Base-by-base conservation (phyloP, 2,888 invertebrate species). In the Hoplodrina blanda region DNA sequence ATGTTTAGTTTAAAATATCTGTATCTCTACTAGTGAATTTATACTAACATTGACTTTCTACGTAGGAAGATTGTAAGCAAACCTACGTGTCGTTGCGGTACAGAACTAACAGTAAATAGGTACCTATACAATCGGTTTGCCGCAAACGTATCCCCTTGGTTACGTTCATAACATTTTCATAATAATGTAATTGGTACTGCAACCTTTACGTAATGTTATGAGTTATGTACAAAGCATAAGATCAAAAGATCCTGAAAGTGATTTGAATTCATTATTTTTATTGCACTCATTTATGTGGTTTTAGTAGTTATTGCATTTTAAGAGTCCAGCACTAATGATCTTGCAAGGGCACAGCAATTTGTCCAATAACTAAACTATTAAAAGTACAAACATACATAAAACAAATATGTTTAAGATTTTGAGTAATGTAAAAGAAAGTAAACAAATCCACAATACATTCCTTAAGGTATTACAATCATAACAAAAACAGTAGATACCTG, bases 141-240 rank as follows among this genome's bases (percentile, higher is more conserved):
- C 59, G 1, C 53, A 63, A 63, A 50, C 41, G 15, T 56, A 55
- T 25, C 50, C 10, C 19, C 33, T 64, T 13, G 10, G 17, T 20
- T 52, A 25, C 17, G 46, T 76, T 60, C 30, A 30, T 69, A 66
- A 61, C 20, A 62, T 68, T 62, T 64, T 46, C 25, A 52, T 15
- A 53, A 60, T 53, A 10, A 59, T 68, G 41, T 19, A 13, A 62
- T 44, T 49, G 15, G 20, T 19, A 54, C 33, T 64, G 64, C n/a
- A 50, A 41, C 3, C 15, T 68, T 61, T 65, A 65, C 49, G 44
- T 69, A 62, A 62, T 30, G 0, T 49, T 20, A 41, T 25, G 49
- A 54, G 17, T 17, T 46, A 41, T 41, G 2, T 13, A 55, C 49
- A 50, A 20, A 19, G 55, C 15, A 15, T 30, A 37, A n/a, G 30